Percentiles rank a stretch among this genome's conserved stretches.
phyloP scores from a whole-genome alignment of 2,797 vertebrate species.

The Scomberomorus guttatus region DNA sequence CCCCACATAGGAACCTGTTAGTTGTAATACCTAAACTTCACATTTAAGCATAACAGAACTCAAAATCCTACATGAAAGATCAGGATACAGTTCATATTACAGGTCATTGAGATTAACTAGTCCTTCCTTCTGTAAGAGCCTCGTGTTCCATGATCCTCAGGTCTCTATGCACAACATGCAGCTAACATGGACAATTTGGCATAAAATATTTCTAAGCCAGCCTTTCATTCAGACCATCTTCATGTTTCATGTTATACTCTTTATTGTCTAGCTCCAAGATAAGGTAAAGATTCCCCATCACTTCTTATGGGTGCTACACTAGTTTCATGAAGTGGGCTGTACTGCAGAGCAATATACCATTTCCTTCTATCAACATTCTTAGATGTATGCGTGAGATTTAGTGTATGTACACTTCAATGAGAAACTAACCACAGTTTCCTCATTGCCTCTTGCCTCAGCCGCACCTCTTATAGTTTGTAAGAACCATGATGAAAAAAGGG shows the following conservation, averaged over 20 bases:
- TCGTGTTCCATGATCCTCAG: not conserved
- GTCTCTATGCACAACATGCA: not conserved
- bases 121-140: too few relatives aligned
- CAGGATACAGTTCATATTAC: not conserved
- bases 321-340: slow-evolving; percentile 1
- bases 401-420: not conserved
- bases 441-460: not conserved
- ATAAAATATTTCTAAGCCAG: too few relatives aligned
- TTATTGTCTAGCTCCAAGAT: not conserved
- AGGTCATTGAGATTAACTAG: not conserved
- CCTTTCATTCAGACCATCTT: too few relatives aligned
- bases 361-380: slow-evolving; percentile 13
- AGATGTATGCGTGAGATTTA: not conserved
- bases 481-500: slow-evolving; percentile 16
- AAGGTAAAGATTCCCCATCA: not conserved
- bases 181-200: not conserved
- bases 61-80: too few relatives aligned
- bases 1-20: too few relatives aligned
- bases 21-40: too few relatives aligned
- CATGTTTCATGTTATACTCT: not conserved
- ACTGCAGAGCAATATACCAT: not conserved
- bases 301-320: not conserved
- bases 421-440: slow-evolving; percentile 59
- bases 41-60: too few relatives aligned
- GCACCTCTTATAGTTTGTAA: slow-evolving; percentile 22